Conservation (phyloP, 2,797 vertebrate species). For the Syndactyla subalaris region DNA sequence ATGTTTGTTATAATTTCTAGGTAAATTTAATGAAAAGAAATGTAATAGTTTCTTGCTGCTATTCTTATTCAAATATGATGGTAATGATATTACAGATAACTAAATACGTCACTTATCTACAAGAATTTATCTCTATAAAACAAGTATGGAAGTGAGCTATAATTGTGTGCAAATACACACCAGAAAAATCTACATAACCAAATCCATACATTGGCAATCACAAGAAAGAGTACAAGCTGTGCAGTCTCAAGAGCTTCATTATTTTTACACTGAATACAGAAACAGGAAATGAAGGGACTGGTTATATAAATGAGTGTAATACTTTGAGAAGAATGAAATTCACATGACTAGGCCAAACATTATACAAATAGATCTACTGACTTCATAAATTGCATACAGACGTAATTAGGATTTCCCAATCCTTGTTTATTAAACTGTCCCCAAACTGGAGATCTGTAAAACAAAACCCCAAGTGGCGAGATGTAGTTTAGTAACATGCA, state of each 20-base stretch:
- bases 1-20: not conserved
- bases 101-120: not conserved
- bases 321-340: conserved; percentile 47
- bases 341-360: conserved; percentile 15
- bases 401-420: conserved; percentile 53
- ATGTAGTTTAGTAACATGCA: not conserved
- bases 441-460: conserved; percentile 15
- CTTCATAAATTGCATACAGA: conserved; percentile 53
- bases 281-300: conserved; percentile 52
- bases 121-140: not conserved
- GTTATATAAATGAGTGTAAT: conserved; percentile 56
- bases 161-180: not conserved
- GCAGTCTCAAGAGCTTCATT: conserved; percentile 32
- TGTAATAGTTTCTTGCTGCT: not conserved
- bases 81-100: not conserved
- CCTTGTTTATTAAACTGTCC: conserved; percentile 49
- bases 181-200: not conserved
- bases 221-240: not conserved
- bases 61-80: not conserved
- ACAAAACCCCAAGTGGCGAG: not conserved
- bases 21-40: not conserved
- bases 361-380: conserved; percentile 61
- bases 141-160: not conserved
- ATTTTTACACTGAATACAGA: conserved; percentile 40
- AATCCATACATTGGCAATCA: not conserved